Evolutionary conservation across 2,113 vertebrate genomes (phyloP).

Genomic region (Eptatretus burgeri): DNA sequence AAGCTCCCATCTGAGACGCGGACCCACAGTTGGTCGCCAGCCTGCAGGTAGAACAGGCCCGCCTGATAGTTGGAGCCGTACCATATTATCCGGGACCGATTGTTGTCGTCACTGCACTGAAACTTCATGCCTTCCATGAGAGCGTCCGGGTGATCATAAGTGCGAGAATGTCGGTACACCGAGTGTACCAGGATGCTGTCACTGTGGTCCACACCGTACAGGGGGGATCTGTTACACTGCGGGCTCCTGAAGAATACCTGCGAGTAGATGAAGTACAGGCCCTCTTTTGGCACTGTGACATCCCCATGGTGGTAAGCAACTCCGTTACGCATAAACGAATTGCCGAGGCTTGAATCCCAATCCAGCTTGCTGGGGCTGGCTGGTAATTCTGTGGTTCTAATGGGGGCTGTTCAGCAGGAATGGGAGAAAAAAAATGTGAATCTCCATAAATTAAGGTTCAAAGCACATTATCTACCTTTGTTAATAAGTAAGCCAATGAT

Average conservation of each 20-base stretch:
- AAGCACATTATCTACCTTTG: too few relatives aligned
- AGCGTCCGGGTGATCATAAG: background rate
- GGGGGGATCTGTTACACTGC: background rate
- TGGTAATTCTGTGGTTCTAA: background rate
- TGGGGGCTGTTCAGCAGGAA: too few relatives aligned
- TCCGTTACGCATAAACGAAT: conserved; percentile 1
- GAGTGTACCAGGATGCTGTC: background rate
- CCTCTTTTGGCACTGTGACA: background rate
- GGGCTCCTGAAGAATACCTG: background rate
- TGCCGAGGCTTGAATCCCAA: background rate
- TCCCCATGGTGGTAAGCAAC: background rate
- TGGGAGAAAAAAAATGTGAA: too few relatives aligned
- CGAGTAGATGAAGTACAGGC: background rate
- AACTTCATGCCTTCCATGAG: conserved; percentile 1
- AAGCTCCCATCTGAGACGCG: background rate
- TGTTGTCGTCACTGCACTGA: background rate
- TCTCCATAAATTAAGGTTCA: too few relatives aligned
- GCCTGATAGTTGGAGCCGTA: conserved; percentile 3
- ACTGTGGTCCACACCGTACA: background rate
- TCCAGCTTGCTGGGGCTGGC: background rate
- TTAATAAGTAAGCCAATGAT: too few relatives aligned
- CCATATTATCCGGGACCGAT: background rate
- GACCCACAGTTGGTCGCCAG: background rate
- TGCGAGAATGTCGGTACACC: background rate
- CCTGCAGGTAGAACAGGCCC: conserved; percentile 1